Percentiles rank a stretch among this genome's conserved stretches.
Evolutionary conservation across 2,888 invertebrate genomes (phyloP).

Genomic region (Orchestes rusci): DNA sequence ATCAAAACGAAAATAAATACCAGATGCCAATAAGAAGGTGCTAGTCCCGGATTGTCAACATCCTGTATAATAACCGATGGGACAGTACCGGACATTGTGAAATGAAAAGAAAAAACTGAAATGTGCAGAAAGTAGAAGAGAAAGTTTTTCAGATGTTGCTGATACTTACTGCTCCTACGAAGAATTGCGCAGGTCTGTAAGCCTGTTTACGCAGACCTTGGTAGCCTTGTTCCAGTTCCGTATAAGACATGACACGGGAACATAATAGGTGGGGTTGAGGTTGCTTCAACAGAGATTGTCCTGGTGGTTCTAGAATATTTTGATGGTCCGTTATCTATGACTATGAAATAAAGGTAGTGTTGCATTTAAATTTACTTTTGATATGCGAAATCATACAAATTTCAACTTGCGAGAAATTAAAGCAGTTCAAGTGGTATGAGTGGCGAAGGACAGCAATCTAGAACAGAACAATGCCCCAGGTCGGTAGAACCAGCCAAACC

Average conservation of each 20-base stretch:
- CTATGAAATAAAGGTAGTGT: too few relatives aligned
- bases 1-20: constrained; percentile 30
- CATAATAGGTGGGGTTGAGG: too few relatives aligned
- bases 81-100: constrained; percentile 1
- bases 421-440: too few relatives aligned
- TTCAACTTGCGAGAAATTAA: too few relatives aligned
- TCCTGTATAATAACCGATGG: constrained; percentile 39
- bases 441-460: too few relatives aligned
- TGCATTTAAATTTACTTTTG: too few relatives aligned
- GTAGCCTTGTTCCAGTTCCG: constrained; percentile 88
- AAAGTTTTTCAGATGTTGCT: not conserved
- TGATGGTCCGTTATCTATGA: too few relatives aligned
- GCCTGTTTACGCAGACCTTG: constrained; percentile 70
- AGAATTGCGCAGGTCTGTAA: constrained; percentile 58
- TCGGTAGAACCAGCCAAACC: too few relatives aligned
- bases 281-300: too few relatives aligned
- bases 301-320: too few relatives aligned
- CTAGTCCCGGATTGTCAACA: constrained; percentile 35
- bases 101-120: constrained; percentile 1
- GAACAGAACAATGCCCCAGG: too few relatives aligned
- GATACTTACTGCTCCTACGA: constrained; percentile 61
- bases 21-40: constrained; percentile 34
- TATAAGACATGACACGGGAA: constrained; percentile 68
- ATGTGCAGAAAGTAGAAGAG: constrained; percentile 17
- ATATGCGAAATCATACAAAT: too few relatives aligned